Base-by-base conservation (phyloP, 37 sponge, comb jelly and placozoan species). In the Chondrosia reniformis region DNA sequence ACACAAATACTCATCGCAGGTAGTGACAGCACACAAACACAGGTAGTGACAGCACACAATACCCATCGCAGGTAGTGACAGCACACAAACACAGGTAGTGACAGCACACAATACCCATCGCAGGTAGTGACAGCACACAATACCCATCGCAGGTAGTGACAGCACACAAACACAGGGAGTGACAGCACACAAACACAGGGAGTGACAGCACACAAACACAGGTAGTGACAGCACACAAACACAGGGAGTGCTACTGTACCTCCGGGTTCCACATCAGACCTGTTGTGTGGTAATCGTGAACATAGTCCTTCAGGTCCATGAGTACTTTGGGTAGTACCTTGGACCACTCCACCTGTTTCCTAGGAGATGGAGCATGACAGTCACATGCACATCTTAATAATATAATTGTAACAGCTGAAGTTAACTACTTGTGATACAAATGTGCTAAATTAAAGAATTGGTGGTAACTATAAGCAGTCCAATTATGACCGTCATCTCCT, bases 221-320 rank as follows among this genome's bases (percentile, higher is more conserved):
- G 22, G 15, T 19, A 19, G 15, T 12, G 77, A 10, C 15, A 10
- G 10, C 52, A 75, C 55, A 67, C 36, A 80, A 69, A 80, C 54
- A 80, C 80, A 46, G 13, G 7, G 22, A 10, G 15, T 49, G 15
- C 28, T 84, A 10, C 15, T 15, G 10, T 49, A 66, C 72, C 72
- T 69, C 59, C 0, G 86, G 79, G 45, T 97, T 97, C 98, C 95
- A 97, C 43, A 41, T 71, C 19, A 89, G 83, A 22, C 95, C 95
- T 31, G 86, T 87, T 32, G 86, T 85, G 69, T 92, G 90, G 65
- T 91, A 67, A 0, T 78, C 44, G 54, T 89, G 86, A 28, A 97
- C 88, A 63, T 94, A 97, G 44, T 79, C 83, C n/a, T 83, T 65
- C 43, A 97, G 83, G 27, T 84, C 90, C 4, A 32, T 57, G 37